Percentiles rank a stretch among this genome's conserved stretches.
These are phyloP conservation scores for Drosophila pseudoobscura DNA, from an alignment of 1,140 invertebrate species.

Conservation along the genomic window DNA sequence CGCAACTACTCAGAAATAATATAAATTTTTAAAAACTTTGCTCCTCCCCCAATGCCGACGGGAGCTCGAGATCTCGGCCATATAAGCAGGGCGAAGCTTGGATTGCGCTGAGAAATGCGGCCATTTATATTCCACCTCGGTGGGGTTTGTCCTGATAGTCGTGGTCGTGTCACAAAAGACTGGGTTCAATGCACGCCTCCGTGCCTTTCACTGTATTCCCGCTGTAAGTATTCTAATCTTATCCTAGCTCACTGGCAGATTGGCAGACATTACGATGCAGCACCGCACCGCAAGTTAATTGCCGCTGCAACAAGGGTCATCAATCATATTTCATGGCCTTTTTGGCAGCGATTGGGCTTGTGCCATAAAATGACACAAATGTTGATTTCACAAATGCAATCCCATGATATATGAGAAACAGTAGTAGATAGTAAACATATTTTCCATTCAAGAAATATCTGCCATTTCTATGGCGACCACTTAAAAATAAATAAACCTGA, in stretches of 20 bases:
- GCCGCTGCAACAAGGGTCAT: conserved; percentile 41
- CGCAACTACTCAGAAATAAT: conserved; percentile 60
- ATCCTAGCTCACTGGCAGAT: conserved; percentile 18
- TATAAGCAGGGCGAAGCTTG: conserved; percentile 43
- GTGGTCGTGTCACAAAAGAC: not conserved
- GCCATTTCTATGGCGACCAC: conserved; percentile 31
- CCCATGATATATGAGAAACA: conserved; percentile 12
- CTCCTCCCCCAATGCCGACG: conserved; percentile 54
- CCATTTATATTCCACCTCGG: conserved; percentile 64
- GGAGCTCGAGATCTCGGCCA: conserved; percentile 33
- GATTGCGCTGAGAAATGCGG: conserved; percentile 47
- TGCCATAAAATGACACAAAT: not conserved
- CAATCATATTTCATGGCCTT: conserved; percentile 59
- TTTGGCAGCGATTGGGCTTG: not conserved
- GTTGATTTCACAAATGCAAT: conserved; percentile 1
- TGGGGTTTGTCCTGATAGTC: conserved; percentile 18
- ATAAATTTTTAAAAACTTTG: conserved; percentile 72
- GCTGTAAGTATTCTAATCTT: conserved; percentile 36
- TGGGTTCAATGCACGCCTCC: conserved; percentile 59
- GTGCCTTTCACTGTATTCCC: not conserved
- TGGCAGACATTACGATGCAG: conserved; percentile 39
- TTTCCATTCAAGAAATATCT: conserved; percentile 6
- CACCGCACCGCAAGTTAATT: conserved; percentile 49
- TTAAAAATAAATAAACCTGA: conserved; percentile 49
- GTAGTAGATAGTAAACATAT: conserved; percentile 4